Conservation (phyloP, 2,113 vertebrate species). For the Rafetus swinhoei region DNA sequence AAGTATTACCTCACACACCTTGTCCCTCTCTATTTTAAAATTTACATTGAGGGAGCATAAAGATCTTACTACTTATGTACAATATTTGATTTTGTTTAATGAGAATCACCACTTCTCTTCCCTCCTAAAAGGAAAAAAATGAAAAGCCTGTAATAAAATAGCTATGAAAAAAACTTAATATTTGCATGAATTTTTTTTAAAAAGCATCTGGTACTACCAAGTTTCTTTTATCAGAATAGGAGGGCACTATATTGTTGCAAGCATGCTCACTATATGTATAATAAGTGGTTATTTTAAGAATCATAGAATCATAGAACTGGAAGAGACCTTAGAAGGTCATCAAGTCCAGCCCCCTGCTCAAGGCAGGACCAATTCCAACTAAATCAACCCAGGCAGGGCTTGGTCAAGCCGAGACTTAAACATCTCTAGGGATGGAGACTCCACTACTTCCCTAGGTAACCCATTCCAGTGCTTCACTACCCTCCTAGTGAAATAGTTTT, state of each 20-base stretch:
- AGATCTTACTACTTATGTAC: conserved; percentile 17
- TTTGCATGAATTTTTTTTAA: neutral
- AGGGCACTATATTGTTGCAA: neutral
- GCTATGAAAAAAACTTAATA: neutral
- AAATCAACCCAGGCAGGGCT: no score
- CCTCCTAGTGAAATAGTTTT: no score
- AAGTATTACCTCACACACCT: neutral
- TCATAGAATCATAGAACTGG: no score
- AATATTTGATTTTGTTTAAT: neutral
- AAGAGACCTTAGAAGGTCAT: no score
- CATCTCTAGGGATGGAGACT: no score
- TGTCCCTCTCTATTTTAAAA: neutral
- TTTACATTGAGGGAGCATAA: neutral
- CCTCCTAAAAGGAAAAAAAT: neutral
- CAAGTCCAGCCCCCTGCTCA: no score
- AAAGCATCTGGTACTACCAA: neutral
- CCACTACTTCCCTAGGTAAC: no score
- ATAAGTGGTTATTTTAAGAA: neutral
- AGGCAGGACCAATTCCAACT: no score
- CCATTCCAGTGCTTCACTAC: no score
- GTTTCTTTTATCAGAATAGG: neutral
- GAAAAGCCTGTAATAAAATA: neutral
- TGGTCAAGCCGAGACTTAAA: no score
- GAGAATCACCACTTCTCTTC: fast-evolving
- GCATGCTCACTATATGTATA: fast-evolving